Evolutionary conservation across 2,888 invertebrate genomes (phyloP).

Genomic region (Tromatobia lineatoria): DNA sequence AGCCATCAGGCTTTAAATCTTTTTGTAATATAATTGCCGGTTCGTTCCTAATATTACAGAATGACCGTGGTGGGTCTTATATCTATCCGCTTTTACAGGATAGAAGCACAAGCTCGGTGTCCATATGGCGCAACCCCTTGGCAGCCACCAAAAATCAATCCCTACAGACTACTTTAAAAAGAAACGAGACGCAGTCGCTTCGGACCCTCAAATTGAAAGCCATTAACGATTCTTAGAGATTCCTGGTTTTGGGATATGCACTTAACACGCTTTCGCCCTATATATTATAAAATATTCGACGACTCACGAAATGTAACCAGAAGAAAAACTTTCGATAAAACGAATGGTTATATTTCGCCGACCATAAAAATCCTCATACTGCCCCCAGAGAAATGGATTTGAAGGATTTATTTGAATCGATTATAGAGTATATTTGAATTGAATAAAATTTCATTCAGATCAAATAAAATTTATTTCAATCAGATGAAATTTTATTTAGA

Average conservation of each 20-base stretch:
- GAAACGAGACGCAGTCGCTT: slow-evolving; percentile 36
- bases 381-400: no score
- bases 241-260: slow-evolving; percentile 37
- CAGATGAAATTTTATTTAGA: no score
- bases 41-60: slow-evolving; percentile 43
- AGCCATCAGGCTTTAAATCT: slow-evolving; percentile 47
- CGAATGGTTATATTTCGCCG: no score
- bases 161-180: slow-evolving; percentile 31
- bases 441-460: no score
- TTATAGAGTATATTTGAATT: no score
- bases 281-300: not conserved
- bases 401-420: no score
- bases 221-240: slow-evolving; percentile 57
- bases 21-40: slow-evolving; percentile 63
- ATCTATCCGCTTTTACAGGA: slow-evolving; percentile 27
- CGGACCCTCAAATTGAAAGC: slow-evolving; percentile 62
- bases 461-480: no score
- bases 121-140: slow-evolving; percentile 73
- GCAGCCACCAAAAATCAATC: slow-evolving; percentile 61
- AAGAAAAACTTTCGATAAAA: not conserved
- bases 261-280: not conserved
- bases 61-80: slow-evolving; percentile 24
- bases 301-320: slow-evolving; percentile 32
- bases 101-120: slow-evolving; percentile 64
- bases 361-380: not conserved